Evolutionary conservation across 1,140 invertebrate species (phyloP).

Genomic region (Lepidurus apus): DNA sequence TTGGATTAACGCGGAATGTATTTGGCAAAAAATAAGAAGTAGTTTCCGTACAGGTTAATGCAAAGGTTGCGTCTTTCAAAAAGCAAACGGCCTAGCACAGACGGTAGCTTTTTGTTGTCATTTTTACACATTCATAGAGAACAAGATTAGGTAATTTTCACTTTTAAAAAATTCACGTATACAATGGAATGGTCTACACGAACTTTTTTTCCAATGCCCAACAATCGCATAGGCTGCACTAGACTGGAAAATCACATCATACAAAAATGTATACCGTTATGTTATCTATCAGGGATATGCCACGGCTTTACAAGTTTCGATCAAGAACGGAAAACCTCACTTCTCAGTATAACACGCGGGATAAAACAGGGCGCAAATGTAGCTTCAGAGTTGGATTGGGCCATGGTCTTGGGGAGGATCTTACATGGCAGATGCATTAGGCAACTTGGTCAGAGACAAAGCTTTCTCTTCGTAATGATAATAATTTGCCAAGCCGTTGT

Average conservation of each 20-base stretch:
- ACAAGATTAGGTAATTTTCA: background rate
- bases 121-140: background rate
- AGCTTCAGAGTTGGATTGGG: background rate
- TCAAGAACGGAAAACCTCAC: background rate
- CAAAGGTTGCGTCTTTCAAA: background rate
- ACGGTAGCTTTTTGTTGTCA: background rate
- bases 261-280: background rate
- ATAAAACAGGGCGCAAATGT: background rate
- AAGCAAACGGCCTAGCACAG: constrained; percentile 6
- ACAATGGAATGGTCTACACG: constrained; percentile 10
- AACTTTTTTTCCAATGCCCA: background rate
- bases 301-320: too few species aligned
- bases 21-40: constrained; percentile 1
- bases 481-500: background rate
- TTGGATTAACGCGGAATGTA: constrained; percentile 14
- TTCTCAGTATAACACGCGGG: background rate
- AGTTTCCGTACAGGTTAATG: background rate
- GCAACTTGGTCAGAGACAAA: constrained; percentile 8
- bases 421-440: constrained; percentile 14
- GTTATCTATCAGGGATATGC: too few species aligned
- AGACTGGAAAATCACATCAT: constrained; percentile 16
- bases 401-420: background rate
- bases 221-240: constrained; percentile 18
- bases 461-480: constrained; percentile 9
- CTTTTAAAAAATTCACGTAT: constrained; percentile 2